A percentile compares a stretch with the other conserved stretches of the same genome.
Evolutionary conservation across 92 coral and sea anemone species (phyloP).

Genomic region (Muricea muricata): DNA sequence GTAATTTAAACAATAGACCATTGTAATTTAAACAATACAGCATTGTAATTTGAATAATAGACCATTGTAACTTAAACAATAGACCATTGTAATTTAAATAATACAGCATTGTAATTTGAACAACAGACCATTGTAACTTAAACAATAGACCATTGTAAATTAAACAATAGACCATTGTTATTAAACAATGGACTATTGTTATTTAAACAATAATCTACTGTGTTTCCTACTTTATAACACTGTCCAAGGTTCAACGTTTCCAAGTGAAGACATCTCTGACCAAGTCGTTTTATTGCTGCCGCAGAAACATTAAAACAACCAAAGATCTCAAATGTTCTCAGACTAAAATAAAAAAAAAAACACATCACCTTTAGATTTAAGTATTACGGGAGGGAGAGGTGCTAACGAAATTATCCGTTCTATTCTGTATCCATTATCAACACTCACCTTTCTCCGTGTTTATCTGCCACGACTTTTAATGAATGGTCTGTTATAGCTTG

Average conservation of each 20-base stretch:
- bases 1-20: neutral
- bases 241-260: conserved; percentile 95
- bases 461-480: conserved; percentile 74
- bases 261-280: conserved; percentile 77
- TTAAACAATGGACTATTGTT: neutral
- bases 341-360: conserved; percentile 45
- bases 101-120: too few species aligned
- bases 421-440: too few species aligned
- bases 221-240: conserved; percentile 84
- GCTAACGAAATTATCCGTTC: too few species aligned
- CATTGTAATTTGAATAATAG: conserved; percentile 65
- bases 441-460: conserved; percentile 87
- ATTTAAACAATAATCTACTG: neutral
- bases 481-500: conserved; percentile 90
- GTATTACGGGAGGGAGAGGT: too few species aligned
- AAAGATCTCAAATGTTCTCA: conserved; percentile 94
- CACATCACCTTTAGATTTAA: neutral
- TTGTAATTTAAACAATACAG: neutral
- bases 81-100: too few species aligned
- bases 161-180: neutral
- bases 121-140: neutral
- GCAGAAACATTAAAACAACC: conserved; percentile 98
- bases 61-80: too few species aligned
- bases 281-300: conserved; percentile 74
- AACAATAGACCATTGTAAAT: neutral